Conservation (phyloP, 2,113 vertebrate species). For the Muntiacus reevesi region DNA sequence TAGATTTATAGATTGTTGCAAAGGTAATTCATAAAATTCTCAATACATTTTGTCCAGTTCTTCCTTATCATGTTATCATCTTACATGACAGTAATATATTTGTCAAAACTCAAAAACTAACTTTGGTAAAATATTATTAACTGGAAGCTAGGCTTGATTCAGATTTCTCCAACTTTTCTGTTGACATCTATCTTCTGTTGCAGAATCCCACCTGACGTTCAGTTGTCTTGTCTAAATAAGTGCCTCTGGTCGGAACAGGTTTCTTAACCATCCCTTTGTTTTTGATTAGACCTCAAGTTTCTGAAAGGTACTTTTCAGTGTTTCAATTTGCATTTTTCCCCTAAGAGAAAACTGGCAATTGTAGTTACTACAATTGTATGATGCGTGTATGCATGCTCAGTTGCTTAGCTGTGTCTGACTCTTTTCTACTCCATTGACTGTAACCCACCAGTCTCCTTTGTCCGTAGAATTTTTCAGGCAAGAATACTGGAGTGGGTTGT, state of each 20-base stretch:
- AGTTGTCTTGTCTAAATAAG: neutral
- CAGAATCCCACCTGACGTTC: neutral
- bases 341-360: neutral
- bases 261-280: neutral
- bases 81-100: neutral
- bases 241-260: neutral
- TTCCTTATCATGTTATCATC: neutral
- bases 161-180: neutral
- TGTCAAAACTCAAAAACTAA: neutral
- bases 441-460: neutral
- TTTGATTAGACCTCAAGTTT: neutral
- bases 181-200: neutral
- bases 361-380: neutral
- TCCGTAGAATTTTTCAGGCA: neutral
- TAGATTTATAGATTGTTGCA: neutral
- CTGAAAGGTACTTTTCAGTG: neutral
- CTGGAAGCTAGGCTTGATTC: neutral
- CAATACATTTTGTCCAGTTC: neutral
- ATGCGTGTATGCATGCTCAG: neutral
- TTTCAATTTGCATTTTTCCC: neutral
- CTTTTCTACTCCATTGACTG: rapidly evolving
- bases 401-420: neutral
- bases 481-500: neutral
- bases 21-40: neutral
- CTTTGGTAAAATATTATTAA: neutral